These are phyloP conservation scores for Drosophila melanogaster DNA, from an alignment of 1,140 invertebrate species.

Conservation along the genomic window Release_6_plus_ISO1_MT NC_004354.4:16484501-16485000, in stretches of 20 bases:
- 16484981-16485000: constrained; percentile 70
- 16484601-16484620: constrained; percentile 75
- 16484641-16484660: constrained; percentile 23
- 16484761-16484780: background rate
- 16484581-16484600: constrained; percentile 65
- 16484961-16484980: constrained; percentile 34
- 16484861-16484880: constrained; percentile 5
- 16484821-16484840: constrained; percentile 15
- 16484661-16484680: constrained; percentile 18
- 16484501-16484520: constrained; percentile 20
- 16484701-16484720: background rate
- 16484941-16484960: constrained; percentile 16
- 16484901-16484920: background rate
- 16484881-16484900: background rate
- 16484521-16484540: constrained; percentile 15
- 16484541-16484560: constrained; percentile 3
- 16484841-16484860: constrained; percentile 27
- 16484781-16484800: background rate
- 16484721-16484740: constrained; percentile 9
- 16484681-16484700: constrained; percentile 15
- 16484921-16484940: background rate
- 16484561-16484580: background rate
- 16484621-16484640: constrained; percentile 53
- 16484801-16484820: background rate
- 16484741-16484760: constrained; percentile 15